Percentiles rank a stretch among this genome's conserved stretches.
These are phyloP conservation scores for Gallinago paraguaiae DNA, from an alignment of 2,113 vertebrate genomes.

Conservation along the genomic window DNA sequence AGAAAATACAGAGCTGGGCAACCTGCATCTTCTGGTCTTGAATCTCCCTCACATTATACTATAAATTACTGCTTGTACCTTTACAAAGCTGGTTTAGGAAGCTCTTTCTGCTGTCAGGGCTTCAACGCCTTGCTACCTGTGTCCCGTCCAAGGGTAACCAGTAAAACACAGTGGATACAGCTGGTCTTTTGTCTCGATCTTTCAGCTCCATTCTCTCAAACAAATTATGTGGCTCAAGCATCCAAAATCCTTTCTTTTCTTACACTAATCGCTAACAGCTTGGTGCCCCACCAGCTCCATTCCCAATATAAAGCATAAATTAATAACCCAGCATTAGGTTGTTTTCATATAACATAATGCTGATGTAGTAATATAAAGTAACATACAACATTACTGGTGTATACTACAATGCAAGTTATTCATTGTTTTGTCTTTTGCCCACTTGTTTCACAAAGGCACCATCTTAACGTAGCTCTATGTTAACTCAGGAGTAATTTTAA, in stretches of 20 bases:
- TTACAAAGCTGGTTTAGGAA: not conserved
- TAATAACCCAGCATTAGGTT: not conserved
- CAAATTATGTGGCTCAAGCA: not conserved
- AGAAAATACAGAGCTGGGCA: fast-evolving
- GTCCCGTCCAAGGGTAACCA: not conserved
- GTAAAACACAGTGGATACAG: fast-evolving
- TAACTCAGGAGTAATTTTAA: not conserved
- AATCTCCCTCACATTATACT: not conserved
- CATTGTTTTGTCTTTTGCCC: not conserved
- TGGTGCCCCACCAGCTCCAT: not conserved
- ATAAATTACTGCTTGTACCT: not conserved
- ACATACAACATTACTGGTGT: no score
- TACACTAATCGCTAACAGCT: no score
- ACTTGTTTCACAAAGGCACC: not conserved
- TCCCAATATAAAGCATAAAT: not conserved
- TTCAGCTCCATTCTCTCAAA: not conserved
- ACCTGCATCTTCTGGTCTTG: not conserved
- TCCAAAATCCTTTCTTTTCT: not conserved
- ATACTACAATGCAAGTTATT: no score
- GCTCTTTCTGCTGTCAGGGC: not conserved
- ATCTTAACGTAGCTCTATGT: not conserved
- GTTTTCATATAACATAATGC: not conserved
- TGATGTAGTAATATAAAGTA: not conserved
- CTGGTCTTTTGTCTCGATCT: no score
- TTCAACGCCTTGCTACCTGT: fast-evolving